phyloP scores from a whole-genome alignment of 53 echinoderm and acorn worm genomes.

The Mesocentrotus franciscanus region DNA sequence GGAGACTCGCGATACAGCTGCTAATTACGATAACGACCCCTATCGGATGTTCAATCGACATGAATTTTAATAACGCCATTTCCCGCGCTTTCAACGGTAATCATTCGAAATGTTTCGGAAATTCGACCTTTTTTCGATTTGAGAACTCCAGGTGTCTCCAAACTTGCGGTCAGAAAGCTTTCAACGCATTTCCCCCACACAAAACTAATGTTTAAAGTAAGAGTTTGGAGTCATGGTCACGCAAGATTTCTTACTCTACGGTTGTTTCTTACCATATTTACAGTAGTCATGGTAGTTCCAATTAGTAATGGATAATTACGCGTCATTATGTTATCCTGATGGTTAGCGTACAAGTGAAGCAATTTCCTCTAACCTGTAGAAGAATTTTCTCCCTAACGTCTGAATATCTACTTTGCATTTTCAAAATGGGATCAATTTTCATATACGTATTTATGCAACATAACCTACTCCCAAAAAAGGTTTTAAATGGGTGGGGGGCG shows the following conservation, averaged over 20 bases:
- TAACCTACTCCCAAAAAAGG: too few species aligned
- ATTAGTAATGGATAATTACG: neutral
- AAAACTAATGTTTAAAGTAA: neutral
- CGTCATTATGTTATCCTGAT: neutral
- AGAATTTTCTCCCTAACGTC: too few species aligned
- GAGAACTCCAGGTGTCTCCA: conserved; percentile 14
- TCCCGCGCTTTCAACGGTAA: conserved; percentile 49
- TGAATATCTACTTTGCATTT: too few species aligned
- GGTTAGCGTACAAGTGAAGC: too few species aligned
- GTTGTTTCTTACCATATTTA: neutral
- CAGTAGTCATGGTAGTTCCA: neutral
- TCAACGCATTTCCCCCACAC: neutral
- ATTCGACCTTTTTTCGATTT: conserved; percentile 12
- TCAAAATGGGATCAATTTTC: too few species aligned
- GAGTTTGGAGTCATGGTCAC: neutral
- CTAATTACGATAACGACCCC: conserved; percentile 41
- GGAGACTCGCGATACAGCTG: conserved; percentile 20
- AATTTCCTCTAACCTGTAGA: too few species aligned
- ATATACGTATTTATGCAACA: too few species aligned
- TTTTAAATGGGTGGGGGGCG: too few species aligned
- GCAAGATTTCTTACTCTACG: neutral
- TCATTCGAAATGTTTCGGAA: conserved; percentile 49
- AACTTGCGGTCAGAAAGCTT: conserved; percentile 12
- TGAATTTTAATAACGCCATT: conserved; percentile 42
- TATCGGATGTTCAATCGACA: conserved; percentile 47